Conservation (phyloP, 2,888 invertebrate genomes). For the Chaetoderma sp. region DNA sequence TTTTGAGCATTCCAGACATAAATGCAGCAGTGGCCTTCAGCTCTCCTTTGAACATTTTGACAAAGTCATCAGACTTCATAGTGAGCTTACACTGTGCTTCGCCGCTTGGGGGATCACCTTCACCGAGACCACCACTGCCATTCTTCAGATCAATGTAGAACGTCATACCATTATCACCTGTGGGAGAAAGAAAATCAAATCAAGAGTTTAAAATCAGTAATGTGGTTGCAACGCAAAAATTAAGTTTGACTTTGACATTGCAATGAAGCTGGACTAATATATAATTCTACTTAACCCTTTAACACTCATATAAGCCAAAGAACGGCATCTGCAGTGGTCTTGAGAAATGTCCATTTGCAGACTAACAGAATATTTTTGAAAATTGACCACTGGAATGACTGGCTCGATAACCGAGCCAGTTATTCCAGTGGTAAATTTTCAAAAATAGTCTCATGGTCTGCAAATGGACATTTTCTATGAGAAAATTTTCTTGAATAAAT, state of each 20-base stretch:
- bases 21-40: conserved; percentile 92
- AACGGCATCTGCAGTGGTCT: background rate
- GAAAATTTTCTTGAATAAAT: too few relatives aligned
- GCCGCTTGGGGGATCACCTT: conserved; percentile 78
- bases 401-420: too few relatives aligned
- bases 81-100: conserved; percentile 86
- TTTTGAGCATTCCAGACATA: conserved; percentile 96
- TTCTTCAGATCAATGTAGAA: conserved; percentile 93
- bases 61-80: conserved; percentile 78
- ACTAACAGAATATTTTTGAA: too few relatives aligned
- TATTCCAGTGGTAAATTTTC: too few relatives aligned
- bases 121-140: conserved; percentile 83
- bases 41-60: conserved; percentile 77
- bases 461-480: too few relatives aligned
- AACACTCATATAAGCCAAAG: too few relatives aligned
- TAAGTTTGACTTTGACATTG: background rate
- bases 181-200: conserved; percentile 71
- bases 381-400: too few relatives aligned
- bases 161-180: conserved; percentile 78
- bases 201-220: background rate
- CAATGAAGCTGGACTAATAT: background rate
- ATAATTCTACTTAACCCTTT: too few relatives aligned
- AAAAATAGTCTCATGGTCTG: too few relatives aligned
- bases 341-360: too few relatives aligned
- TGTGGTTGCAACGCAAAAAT: too few relatives aligned